These are phyloP conservation scores for Oscheius sp. DNA, from an alignment of 2,888 invertebrate species.

Conservation along the genomic window DNA sequence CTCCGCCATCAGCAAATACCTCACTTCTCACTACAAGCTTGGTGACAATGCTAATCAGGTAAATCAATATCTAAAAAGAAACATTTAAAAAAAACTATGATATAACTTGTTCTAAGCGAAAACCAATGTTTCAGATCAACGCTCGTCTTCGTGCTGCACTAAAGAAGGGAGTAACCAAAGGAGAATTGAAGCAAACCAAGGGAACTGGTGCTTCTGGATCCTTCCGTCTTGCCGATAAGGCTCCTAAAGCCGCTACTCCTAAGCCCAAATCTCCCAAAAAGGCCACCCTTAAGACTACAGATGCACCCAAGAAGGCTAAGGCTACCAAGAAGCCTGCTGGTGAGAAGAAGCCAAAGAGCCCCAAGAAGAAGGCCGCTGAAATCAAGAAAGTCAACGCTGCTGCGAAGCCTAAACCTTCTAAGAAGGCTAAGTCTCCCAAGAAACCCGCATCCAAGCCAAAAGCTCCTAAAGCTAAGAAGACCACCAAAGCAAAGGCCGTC, in stretches of 20 bases:
- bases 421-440: constrained; percentile 32
- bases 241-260: constrained; percentile 28
- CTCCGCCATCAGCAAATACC: constrained; percentile 73
- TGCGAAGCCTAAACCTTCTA: constrained; percentile 35
- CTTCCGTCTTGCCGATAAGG: constrained; percentile 54
- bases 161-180: constrained; percentile 70
- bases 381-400: constrained; percentile 40
- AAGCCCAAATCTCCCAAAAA: constrained; percentile 46
- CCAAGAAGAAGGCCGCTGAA: constrained; percentile 40
- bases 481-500: constrained; percentile 27
- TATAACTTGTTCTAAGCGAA: neutral
- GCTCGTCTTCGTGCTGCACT: constrained; percentile 71
- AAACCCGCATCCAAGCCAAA: constrained; percentile 33
- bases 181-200: constrained; percentile 70
- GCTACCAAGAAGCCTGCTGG: constrained; percentile 31
- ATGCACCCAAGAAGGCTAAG: constrained; percentile 47
- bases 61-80: neutral
- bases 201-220: constrained; percentile 59
- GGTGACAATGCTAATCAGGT: constrained; percentile 65
- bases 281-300: constrained; percentile 34
- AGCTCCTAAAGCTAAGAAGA: constrained; percentile 28
- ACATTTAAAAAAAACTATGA: too few relatives aligned
- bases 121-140: constrained; percentile 62
- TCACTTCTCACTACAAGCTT: constrained; percentile 71
- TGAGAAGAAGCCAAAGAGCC: constrained; percentile 33